phyloP scores from a whole-genome alignment of 2,888 invertebrate genomes.

The Carpatolechia fugitivella region DNA sequence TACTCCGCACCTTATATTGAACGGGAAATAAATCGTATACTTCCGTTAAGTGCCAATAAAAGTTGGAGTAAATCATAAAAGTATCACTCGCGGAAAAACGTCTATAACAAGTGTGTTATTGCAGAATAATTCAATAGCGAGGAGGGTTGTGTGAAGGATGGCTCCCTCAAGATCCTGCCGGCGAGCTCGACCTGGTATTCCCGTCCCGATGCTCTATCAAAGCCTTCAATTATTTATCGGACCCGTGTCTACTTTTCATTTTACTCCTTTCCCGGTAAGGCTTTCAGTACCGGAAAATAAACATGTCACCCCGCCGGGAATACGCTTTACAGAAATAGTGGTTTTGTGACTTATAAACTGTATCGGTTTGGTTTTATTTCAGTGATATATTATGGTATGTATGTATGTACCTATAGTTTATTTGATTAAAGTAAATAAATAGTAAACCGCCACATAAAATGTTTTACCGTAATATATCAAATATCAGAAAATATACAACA shows the following conservation, averaged over 20 bases:
- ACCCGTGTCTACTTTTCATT: conserved; percentile 78
- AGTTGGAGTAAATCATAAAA: conserved; percentile 79
- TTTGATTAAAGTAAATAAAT: too few relatives aligned
- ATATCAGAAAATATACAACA: too few relatives aligned
- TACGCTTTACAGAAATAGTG: conserved; percentile 55
- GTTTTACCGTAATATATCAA: too few relatives aligned
- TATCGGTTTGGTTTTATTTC: conserved; percentile 45
- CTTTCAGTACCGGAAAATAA: conserved; percentile 64
- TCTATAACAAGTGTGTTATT: conserved; percentile 80
- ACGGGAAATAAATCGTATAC: conserved; percentile 77
- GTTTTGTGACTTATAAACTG: conserved; percentile 52
- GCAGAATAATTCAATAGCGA: conserved; percentile 76
- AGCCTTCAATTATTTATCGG: conserved; percentile 79
- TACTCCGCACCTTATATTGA: conserved; percentile 74
- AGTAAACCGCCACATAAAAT: too few relatives aligned
- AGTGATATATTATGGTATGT: conserved; percentile 48
- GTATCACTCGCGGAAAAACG: conserved; percentile 76
- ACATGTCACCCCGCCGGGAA: conserved; percentile 67
- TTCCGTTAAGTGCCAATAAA: conserved; percentile 79
- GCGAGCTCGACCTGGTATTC: conserved; percentile 63
- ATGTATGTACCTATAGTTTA: too few relatives aligned
- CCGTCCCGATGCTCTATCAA: conserved; percentile 74
- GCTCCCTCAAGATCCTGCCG: conserved; percentile 66
- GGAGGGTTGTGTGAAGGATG: conserved; percentile 72
- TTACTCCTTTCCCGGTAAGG: conserved; percentile 68